Conservation (phyloP, 2,113 vertebrate species). For the Eulacestoma nigropectus region DNA sequence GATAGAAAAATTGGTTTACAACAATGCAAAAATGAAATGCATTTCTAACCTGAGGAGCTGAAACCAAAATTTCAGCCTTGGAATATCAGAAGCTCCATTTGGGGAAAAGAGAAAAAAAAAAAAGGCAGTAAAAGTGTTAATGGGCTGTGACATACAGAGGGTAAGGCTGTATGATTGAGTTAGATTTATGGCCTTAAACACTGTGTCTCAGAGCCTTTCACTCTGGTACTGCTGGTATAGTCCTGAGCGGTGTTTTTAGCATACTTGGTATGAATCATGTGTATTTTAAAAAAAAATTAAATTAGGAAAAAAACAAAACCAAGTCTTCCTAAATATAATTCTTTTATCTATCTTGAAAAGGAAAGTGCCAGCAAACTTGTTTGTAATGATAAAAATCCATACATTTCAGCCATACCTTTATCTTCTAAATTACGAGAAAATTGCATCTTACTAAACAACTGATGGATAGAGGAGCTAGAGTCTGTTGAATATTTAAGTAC, state of each 20-base stretch:
- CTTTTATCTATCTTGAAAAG: neutral
- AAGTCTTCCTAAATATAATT: neutral
- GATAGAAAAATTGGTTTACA: neutral
- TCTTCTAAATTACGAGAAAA: neutral
- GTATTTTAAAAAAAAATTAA: neutral
- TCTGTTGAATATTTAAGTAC: neutral
- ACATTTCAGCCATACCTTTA: neutral
- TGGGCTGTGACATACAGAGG: neutral
- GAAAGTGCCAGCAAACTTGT: neutral
- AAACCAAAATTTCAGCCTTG: neutral
- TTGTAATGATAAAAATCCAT: neutral
- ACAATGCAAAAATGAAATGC: neutral
- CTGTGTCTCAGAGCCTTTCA: neutral
- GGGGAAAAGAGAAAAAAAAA: neutral
- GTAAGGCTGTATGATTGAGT: neutral
- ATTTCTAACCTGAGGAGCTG: neutral
- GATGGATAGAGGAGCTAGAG: neutral
- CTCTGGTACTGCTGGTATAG: neutral
- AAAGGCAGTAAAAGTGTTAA: neutral
- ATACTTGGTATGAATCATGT: neutral
- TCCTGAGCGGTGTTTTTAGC: neutral
- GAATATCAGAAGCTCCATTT: neutral
- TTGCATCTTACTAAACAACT: neutral
- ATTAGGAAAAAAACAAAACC: neutral
- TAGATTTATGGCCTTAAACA: neutral